Conservation (phyloP, 2,113 vertebrate species). For the Alectura lathami region DNA sequence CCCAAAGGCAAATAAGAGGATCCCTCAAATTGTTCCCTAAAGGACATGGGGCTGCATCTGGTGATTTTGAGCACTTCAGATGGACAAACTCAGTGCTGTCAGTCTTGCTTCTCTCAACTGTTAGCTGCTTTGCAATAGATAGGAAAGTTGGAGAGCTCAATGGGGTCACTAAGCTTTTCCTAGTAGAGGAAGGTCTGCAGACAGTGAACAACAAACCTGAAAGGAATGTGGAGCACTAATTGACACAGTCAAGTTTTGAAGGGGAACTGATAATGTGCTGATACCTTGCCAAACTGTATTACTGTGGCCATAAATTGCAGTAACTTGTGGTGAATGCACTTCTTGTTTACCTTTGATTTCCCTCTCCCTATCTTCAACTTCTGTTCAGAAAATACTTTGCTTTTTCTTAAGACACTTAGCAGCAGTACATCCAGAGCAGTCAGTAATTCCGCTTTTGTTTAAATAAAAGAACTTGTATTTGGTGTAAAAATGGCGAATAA, state of each 20-base stretch:
- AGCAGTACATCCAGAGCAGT: background rate
- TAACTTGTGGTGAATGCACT: background rate
- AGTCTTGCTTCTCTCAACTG: background rate
- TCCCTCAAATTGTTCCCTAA: background rate
- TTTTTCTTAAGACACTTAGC: background rate
- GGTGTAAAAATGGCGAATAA: background rate
- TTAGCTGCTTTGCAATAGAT: background rate
- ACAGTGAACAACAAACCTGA: background rate
- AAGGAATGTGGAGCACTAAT: background rate
- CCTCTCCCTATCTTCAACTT: background rate
- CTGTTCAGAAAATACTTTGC: background rate
- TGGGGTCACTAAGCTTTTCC: background rate
- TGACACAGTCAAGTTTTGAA: background rate
- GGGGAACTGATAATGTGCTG: background rate
- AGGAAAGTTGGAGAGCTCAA: background rate
- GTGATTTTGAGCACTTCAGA: background rate
- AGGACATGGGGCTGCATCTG: background rate
- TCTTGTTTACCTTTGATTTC: background rate
- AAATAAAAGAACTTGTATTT: background rate
- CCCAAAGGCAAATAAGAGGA: background rate
- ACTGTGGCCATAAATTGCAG: background rate
- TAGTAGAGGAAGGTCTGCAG: background rate
- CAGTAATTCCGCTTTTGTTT: background rate
- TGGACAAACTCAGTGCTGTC: background rate
- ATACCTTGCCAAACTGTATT: background rate